Base-by-base conservation (phyloP, 1,140 invertebrate species). In the Sarcophaga peregrina region DNA sequence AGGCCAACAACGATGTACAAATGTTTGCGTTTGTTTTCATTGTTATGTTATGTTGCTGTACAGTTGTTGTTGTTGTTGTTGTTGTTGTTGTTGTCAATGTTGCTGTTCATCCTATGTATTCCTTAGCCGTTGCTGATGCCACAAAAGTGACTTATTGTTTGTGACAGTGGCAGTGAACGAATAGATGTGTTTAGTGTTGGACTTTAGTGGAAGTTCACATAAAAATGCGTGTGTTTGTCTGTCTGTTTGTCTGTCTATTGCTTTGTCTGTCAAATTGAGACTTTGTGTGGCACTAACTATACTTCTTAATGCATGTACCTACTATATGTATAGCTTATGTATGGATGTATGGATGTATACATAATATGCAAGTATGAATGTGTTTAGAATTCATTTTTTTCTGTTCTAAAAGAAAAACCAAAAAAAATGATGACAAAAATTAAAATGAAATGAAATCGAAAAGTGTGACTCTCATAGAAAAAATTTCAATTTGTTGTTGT, bases 161-260 rank as follows among this genome's bases (percentile, higher is more conserved):
- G 62, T 68, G 62, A 68, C 62, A 68, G 62, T 68, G 62, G 62
- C 62, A 68, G 62, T 68, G 62, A 37, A 68, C 62, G 17, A 68
- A 13, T 52, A 52, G 62, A 68, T 68, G n/a, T 68, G 62, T 68
- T 68, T 20, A 68, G 62, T 68, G 17, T 68, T 68, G 62, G 62
- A 68, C 62, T 68, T 68, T 8, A 68, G 7, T 68, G 62, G 62
- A 68, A 68, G 54, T n/a, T 9, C 62, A 68, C 25, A 37, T 37
- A 37, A 37, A 37, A 37, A 37, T 37, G 25, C 25, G 25, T 37
- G 25, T 37, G 25, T 37, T 4, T 37, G 25, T 37, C 25, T 37
- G n/a, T n/a, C n/a, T n/a, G n/a, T n/a, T n/a, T n/a, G n/a, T n/a
- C n/a, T n/a, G n/a, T n/a, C n/a, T n/a, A n/a, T n/a, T n/a, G n/a